Base-by-base conservation (phyloP, 2,888 invertebrate species). In the Poecilobothrus nobilitatus region DNA sequence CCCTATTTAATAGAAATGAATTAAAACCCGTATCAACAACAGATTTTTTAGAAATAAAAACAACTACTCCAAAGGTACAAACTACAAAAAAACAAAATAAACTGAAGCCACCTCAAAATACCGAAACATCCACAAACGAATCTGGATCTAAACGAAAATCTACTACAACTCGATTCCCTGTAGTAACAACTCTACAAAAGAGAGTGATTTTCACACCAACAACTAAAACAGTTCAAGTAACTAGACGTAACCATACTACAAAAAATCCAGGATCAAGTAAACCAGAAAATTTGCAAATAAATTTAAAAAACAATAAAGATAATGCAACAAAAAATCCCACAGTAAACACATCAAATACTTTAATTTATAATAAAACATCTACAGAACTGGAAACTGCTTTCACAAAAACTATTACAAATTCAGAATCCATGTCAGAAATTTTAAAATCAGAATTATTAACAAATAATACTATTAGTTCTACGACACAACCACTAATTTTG, bases 391-490 rank as follows among this genome's bases (percentile, higher is more conserved):
- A 20, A 66, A 67, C 66, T 41, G 66, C 70, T 68, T 8, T 66
- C 70, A 68, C 69, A 2, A 10, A 71, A 7, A 66, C 68, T 22
- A 41, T 66, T 63, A 67, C 71, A 33, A 76, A 74, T 53, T 74
- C 74, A 3, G 73, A 69, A 3, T 15, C 15, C 6, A 44, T 12
- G n/a, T n/a, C n/a, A n/a, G n/a, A n/a, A n/a, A n/a, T n/a, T n/a
- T n/a, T n/a, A 20, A 65, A 69, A 33, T 68, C 67, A n/a, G 65
- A 66, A 20, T 63, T n/a, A n/a, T 69, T 63, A 66, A 37, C 68
- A 72, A 73, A 3, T 76, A 76, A 8, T 75, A 75, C 75, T 34
- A 74, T 74, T 67, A 65, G 66, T 41, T 71, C 73, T 53, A 71
- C 72, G 10, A 75, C 74, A 21, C 72, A 73, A 63, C 72, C 74